These are phyloP conservation scores for Pseudois nayaur DNA, from an alignment of 2,113 vertebrate species.

Conservation along the genomic window DNA sequence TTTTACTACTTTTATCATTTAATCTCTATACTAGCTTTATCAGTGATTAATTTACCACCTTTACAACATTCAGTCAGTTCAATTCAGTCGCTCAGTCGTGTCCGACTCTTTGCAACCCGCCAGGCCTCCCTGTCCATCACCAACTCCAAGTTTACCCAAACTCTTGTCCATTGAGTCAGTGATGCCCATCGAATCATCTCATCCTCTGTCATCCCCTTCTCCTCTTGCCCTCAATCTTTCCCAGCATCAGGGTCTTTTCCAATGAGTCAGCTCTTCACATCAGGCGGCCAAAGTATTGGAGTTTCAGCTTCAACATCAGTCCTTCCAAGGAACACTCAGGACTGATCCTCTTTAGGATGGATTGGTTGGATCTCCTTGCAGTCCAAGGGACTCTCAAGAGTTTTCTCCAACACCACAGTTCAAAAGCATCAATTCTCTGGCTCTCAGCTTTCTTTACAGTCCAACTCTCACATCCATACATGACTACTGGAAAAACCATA, in stretches of 20 bases:
- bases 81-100: not conserved
- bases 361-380: not conserved
- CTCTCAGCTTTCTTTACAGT: not conserved
- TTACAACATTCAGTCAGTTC: not conserved
- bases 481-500: not conserved
- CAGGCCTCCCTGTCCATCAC: not conserved
- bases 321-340: not conserved
- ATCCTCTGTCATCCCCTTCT: rapidly evolving
- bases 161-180: not conserved
- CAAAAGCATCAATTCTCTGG: not conserved
- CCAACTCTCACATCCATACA: not conserved
- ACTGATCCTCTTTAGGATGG: not conserved
- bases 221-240: not conserved
- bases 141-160: not conserved
- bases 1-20: not conserved
- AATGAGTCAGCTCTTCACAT: not conserved
- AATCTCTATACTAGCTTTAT: not conserved
- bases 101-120: not conserved
- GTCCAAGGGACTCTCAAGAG: not conserved
- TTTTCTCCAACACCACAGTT: not conserved
- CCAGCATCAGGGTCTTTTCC: not conserved
- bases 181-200: not conserved
- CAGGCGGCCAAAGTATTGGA: not conserved
- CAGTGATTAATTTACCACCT: not conserved
- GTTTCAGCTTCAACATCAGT: not conserved